Conservation (phyloP, 2,888 invertebrate species). For the Tipula helvola region DNA sequence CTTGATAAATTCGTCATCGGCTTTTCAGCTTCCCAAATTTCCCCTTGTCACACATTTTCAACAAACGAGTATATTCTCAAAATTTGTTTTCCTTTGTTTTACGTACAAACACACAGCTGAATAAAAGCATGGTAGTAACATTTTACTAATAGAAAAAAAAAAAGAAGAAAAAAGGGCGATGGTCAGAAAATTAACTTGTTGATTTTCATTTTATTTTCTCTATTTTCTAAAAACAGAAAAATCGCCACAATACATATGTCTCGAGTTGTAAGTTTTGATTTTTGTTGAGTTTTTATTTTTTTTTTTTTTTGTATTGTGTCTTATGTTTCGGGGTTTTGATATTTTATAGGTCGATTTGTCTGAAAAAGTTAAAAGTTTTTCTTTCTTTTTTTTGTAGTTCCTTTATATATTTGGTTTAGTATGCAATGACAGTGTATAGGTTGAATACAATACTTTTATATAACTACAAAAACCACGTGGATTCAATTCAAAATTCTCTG, state of each 20-base stretch:
- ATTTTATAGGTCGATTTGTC: conserved; percentile 4
- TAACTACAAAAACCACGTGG: background rate
- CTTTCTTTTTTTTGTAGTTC: background rate
- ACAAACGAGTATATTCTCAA: background rate
- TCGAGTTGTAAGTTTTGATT: background rate
- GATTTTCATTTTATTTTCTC: background rate
- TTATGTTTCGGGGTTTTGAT: background rate
- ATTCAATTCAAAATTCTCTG: background rate
- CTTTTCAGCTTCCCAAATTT: background rate
- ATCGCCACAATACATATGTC: background rate
- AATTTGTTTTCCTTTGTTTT: background rate
- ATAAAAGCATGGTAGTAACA: background rate
- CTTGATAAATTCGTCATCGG: background rate
- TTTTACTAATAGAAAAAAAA: background rate
- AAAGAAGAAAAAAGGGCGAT: background rate
- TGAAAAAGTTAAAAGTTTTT: background rate
- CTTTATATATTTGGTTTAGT: background rate
- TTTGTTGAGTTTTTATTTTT: background rate
- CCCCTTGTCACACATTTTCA: background rate
- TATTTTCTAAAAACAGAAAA: background rate
- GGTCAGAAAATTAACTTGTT: conserved; percentile 4
- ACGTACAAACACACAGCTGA: background rate
- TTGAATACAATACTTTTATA: background rate
- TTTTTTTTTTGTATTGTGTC: background rate
- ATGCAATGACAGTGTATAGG: background rate